Evolutionary conservation across 2,113 vertebrate species (phyloP), one percentile per base, ranked within the genome.

Genomic region (Notothenia coriiceps): DNA sequence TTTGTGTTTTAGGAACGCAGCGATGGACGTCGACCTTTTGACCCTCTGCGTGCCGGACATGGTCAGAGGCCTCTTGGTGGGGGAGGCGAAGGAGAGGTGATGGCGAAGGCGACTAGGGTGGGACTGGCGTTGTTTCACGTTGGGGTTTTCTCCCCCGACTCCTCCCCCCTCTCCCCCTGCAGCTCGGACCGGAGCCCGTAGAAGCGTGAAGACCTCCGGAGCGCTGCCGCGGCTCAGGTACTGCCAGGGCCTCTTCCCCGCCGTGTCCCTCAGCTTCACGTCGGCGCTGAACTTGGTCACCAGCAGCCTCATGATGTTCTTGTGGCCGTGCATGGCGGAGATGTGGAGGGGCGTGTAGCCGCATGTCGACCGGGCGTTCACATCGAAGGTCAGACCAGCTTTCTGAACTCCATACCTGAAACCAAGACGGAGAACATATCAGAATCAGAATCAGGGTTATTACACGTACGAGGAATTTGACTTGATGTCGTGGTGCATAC

Each of bases 321-420:
- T 95, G 90, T 97, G 94, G 14, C 95, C 93, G 0, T 99, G 97
- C 7, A 99, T 97, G 88, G 96, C 96, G 0, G 98, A 97, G 6
- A 99, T 80, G 87, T 99, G 98, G 56, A 99, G 91, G 0, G 98
- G 96, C 0, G 98, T 99, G 88, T 99, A 97, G 10, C 98, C 98
- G 0, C 96, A 95, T 3, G 93, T 91, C 0, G 96, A 96, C 83
- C 89, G 94, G 49, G 92, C 93, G 0, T 99, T 93, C 1, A 96
- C 78, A 1, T 98, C 94, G 4, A 98, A 94, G 6, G 60, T 67
- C 87, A 97, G 49, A 33, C 97, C 96, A 0, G 73, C 68, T 66
- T 92, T 95, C 17, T 43, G 71, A 0, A 96, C 96, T 0, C 95
- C 96, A 0, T 91, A 94, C 90, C 93, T 94, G 82, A 52, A 84